phyloP scores from a whole-genome alignment of 2,888 invertebrate species.

The Ichneumoninae sp. region DNA sequence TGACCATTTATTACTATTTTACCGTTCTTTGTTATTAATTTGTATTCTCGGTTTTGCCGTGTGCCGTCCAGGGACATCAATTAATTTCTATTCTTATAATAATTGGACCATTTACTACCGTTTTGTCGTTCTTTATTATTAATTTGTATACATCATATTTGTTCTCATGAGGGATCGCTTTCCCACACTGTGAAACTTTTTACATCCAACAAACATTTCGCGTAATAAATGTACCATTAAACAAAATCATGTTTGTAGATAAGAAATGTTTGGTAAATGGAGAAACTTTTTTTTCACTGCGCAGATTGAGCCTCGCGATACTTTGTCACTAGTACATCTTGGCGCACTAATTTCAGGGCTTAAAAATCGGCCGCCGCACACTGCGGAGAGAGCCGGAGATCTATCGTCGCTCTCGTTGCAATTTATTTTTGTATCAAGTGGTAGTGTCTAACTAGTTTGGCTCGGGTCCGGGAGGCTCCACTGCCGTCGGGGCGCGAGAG shows the following conservation, averaged over 20 bases:
- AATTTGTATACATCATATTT: neutral
- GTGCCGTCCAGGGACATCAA: constrained; percentile 18
- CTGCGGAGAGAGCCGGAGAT: constrained; percentile 71
- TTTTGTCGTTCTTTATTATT: constrained; percentile 7
- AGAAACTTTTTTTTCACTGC: neutral
- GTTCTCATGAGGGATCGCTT: neutral
- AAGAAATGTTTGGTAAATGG: neutral
- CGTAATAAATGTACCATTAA: neutral
- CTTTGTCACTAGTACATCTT: constrained; percentile 57
- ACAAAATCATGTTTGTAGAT: neutral
- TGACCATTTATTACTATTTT: constrained; percentile 16
- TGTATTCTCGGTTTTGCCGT: constrained; percentile 53
- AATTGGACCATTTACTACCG: constrained; percentile 17
- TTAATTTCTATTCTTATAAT: constrained; percentile 46
- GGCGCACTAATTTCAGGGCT: constrained; percentile 74
- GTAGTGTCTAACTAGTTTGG: constrained; percentile 83
- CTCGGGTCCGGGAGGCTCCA: constrained; percentile 68
- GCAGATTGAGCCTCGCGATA: neutral
- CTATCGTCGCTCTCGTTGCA: constrained; percentile 77
- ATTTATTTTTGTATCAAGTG: constrained; percentile 84
- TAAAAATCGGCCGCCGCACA: constrained; percentile 61
- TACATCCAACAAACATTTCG: neutral
- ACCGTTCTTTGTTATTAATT: neutral
- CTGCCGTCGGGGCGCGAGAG: constrained; percentile 22
- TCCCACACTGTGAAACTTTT: neutral